phyloP scores from a whole-genome alignment of 2,113 vertebrate species.

The Todiramphus saurophagus region DNA sequence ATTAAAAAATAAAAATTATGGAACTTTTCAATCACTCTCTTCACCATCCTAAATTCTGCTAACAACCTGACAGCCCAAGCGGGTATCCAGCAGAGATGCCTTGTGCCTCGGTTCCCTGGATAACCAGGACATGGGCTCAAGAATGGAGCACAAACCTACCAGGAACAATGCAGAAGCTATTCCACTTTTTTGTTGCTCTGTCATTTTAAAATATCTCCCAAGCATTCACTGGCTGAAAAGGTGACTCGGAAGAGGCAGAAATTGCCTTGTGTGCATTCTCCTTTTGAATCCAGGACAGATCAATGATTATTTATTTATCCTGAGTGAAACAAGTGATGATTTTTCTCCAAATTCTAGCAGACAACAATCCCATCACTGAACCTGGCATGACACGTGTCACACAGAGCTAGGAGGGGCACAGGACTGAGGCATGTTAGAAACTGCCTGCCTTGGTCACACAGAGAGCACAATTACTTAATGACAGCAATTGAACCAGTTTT shows the following conservation, averaged over 20 bases:
- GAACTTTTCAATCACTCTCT: background rate
- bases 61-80: conserved; percentile 16
- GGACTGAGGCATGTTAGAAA: background rate
- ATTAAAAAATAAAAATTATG: conserved; percentile 1
- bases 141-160: conserved; percentile 6
- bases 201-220: background rate
- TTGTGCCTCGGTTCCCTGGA: conserved; percentile 46
- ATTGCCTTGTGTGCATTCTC: background rate
- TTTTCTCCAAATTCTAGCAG: background rate
- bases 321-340: background rate
- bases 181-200: conserved; percentile 23
- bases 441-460: background rate
- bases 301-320: background rate
- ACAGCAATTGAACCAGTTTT: conserved; percentile 40
- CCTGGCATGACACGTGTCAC: background rate
- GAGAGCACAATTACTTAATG: conserved; percentile 41
- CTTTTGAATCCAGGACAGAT: background rate
- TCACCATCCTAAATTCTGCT: conserved; percentile 39
- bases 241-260: background rate
- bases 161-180: conserved; percentile 10
- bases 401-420: background rate
- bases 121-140: conserved; percentile 25
- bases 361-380: background rate
- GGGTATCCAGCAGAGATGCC: background rate
- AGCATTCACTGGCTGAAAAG: background rate